Evolutionary conservation across 2,888 invertebrate species (phyloP), one percentile per base, ranked within the genome.

Genomic region (Agonum fuliginosum): DNA sequence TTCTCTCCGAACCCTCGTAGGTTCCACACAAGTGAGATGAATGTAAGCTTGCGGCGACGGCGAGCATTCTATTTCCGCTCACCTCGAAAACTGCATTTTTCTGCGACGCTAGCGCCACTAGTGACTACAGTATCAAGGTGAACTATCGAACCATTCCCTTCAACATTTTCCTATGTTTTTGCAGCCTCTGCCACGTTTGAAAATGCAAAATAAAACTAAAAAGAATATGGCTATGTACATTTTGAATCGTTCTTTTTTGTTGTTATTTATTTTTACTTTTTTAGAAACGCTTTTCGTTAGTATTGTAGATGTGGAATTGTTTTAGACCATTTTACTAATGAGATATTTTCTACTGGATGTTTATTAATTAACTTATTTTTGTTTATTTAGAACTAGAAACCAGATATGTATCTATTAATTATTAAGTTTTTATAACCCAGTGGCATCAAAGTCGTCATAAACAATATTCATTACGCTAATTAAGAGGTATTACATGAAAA

Each of bases 141-240:
- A 71, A 71, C 71, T 71, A 71, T 71, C 51, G 51, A 71, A 71
- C 51, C 71, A 30, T 30, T 20, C 37, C 19, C 20, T 8, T 43
- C 48, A 71, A 27, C 71, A 30, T 30, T 20, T 67, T 37, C 20
- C 17, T 43, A 6, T 58, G 54, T 22, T 20, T 19, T 54, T 41
- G 65, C 30, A 27, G 65, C 10, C 46, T 30, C 14, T 12, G 30
- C 34, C 17, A 65, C 65, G 65, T 34, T 27, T 34, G 8, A n/a
- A 0, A 67, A 37, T 1, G 37, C 67, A 67, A 67, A 67, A 67
- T 8, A 37, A 67, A 67, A n/a, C n/a, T 5, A 8, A 67, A 71
- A 71, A 71, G 71, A 19, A 71, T 34, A 17, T n/a, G 51, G 51
- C 19, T 71, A 51, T 71, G 51, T 30, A 12, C 71, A 34, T 71